Evolutionary conservation across 2,113 vertebrate species (phyloP).

Genomic region (Tachycineta bicolor): DNA sequence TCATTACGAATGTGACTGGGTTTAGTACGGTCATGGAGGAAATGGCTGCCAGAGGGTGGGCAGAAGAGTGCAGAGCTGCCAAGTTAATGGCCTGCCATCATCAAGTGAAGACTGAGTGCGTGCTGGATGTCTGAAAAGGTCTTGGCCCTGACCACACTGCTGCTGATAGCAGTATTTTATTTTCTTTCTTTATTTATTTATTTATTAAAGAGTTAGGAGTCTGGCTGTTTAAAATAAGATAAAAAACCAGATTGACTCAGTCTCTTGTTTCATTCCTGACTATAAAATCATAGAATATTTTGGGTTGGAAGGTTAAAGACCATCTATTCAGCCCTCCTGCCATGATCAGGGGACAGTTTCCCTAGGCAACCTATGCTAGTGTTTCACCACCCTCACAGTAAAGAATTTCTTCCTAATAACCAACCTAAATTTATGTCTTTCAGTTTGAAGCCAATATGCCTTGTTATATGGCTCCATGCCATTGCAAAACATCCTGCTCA

Average conservation of each 20-base stretch:
- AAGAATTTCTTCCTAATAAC: background rate
- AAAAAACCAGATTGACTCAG: background rate
- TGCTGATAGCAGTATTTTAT: background rate
- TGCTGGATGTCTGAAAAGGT: background rate
- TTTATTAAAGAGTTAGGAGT: background rate
- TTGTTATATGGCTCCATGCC: background rate
- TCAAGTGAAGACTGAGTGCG: background rate
- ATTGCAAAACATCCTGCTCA: background rate
- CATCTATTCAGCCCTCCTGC: background rate
- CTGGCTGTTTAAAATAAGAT: background rate
- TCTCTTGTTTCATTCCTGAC: background rate
- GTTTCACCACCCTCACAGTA: background rate
- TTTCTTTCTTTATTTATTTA: no score
- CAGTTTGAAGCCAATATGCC: rapidly evolving
- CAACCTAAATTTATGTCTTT: background rate
- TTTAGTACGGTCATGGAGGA: background rate
- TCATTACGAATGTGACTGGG: background rate
- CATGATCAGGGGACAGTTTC: background rate
- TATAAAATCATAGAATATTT: background rate
- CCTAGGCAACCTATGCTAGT: background rate
- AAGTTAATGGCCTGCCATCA: background rate
- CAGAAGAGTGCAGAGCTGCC: background rate
- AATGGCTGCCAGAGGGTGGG: background rate
- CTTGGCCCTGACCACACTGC: background rate
- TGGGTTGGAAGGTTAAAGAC: background rate